phyloP scores from a whole-genome alignment of 2,797 vertebrate species.

The Hyperoplus lanceolatus region DNA sequence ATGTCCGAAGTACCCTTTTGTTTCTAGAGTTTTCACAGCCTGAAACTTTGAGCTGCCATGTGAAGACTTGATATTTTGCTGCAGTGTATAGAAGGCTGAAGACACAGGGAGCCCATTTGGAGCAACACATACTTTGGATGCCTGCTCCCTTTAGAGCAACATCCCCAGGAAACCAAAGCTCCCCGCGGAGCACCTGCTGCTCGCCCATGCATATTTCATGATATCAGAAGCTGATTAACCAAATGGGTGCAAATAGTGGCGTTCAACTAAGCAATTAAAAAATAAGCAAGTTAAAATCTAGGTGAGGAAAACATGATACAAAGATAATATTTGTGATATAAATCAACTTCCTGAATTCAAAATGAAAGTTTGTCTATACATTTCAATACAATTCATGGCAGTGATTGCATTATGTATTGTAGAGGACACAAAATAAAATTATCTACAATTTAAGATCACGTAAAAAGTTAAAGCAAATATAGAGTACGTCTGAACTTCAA shows the following conservation, averaged over 20 bases:
- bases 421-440: too few species aligned
- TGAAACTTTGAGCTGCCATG: constrained; percentile 47
- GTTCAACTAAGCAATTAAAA: constrained; percentile 65
- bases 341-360: not conserved
- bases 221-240: constrained; percentile 82
- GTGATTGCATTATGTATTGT: too few species aligned
- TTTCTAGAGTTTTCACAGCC: constrained; percentile 21
- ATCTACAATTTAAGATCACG: too few species aligned
- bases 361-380: constrained; percentile 1
- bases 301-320: not conserved
- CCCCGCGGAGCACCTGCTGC: constrained; percentile 69
- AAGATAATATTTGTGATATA: not conserved
- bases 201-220: constrained; percentile 83
- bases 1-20: too few species aligned
- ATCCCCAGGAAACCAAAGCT: constrained; percentile 62
- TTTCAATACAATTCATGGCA: not conserved
- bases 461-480: too few species aligned
- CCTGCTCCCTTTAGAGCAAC: constrained; percentile 40
- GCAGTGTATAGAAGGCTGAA: constrained; percentile 28
- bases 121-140: constrained; percentile 64
- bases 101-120: constrained; percentile 68
- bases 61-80: constrained; percentile 14
- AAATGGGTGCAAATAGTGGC: constrained; percentile 60
- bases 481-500: too few species aligned
- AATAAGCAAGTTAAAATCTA: constrained; percentile 45